A percentile compares a stretch with the other conserved stretches of the same genome.
These are phyloP conservation scores for Microplitis manilae DNA, from an alignment of 2,888 invertebrate species.

Conservation along the genomic window DNA sequence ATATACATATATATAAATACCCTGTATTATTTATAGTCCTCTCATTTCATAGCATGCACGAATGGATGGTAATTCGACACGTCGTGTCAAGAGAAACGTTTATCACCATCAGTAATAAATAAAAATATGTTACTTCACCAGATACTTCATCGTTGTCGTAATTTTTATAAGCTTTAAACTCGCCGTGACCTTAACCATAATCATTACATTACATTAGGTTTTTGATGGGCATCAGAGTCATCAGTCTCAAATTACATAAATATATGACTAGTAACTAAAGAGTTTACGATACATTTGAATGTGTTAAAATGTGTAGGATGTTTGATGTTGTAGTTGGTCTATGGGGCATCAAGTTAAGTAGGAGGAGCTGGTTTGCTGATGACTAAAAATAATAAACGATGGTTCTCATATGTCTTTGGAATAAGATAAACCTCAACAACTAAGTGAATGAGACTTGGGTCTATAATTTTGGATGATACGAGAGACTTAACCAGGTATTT, in stretches of 20 bases:
- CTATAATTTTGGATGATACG: not conserved
- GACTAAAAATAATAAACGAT: not conserved
- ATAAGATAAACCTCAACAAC: not conserved
- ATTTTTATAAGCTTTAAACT: not conserved
- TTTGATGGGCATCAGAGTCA: not conserved
- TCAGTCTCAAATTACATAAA: conserved; percentile 5
- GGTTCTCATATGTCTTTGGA: not conserved
- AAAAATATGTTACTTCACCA: not conserved
- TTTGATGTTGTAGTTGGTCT: not conserved
- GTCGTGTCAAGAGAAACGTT: conserved; percentile 22
- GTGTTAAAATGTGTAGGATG: conserved; percentile 4
- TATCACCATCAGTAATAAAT: conserved; percentile 22
- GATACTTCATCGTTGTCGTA: not conserved
- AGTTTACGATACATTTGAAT: not conserved
- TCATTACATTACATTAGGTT: not conserved
- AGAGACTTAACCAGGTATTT: not conserved
- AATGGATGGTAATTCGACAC: conserved; percentile 30
- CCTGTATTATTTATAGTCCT: not conserved
- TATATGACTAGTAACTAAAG: not conserved
- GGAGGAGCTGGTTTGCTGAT: not conserved
- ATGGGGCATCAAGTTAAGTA: not conserved
- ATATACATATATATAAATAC: not conserved
- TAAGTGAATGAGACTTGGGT: not conserved
- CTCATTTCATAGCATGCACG: not conserved
- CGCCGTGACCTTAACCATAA: not conserved